A percentile compares a stretch with the other conserved stretches of the same genome.
Conservation (phyloP, 2,888 invertebrate species). For the Pelosia muscerda region DNA sequence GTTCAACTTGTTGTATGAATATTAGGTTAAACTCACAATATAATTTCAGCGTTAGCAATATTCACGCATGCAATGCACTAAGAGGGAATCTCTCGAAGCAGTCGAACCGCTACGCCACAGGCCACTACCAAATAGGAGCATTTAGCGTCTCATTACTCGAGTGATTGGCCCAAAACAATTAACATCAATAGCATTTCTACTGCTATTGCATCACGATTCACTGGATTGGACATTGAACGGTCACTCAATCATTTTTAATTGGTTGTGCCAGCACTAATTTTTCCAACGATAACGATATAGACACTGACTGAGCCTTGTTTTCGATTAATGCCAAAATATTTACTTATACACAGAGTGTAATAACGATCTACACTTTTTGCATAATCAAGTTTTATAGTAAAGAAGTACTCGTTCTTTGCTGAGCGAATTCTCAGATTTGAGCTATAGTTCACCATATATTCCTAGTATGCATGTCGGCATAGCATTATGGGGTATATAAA, state of each 20-base stretch:
- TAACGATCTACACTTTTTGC: neutral
- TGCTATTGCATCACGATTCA: slow-evolving; percentile 21
- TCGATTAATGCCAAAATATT: neutral
- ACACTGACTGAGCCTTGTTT: neutral
- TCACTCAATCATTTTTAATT: slow-evolving; percentile 42
- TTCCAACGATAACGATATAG: neutral
- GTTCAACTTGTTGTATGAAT: too few relatives aligned
- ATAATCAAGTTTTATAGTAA: neutral
- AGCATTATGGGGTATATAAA: too few relatives aligned
- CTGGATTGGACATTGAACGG: slow-evolving; percentile 24
- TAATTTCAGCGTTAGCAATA: too few relatives aligned
- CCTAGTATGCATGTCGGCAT: too few relatives aligned
- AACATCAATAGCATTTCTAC: neutral
- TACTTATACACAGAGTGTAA: neutral
- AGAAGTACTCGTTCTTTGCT: neutral
- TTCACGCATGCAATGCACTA: too few relatives aligned
- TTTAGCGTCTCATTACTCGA: neutral
- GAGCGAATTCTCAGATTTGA: too few relatives aligned
- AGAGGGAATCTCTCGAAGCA: too few relatives aligned
- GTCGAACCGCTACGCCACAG: too few relatives aligned
- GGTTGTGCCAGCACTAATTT: slow-evolving; percentile 26
- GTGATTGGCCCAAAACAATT: neutral
- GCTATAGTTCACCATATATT: too few relatives aligned
- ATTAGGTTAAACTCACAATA: too few relatives aligned
- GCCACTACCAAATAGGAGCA: neutral